These are phyloP conservation scores for Orientallactaga sibirica DNA, from an alignment of 2,797 vertebrate genomes.

Conservation along the genomic window DNA sequence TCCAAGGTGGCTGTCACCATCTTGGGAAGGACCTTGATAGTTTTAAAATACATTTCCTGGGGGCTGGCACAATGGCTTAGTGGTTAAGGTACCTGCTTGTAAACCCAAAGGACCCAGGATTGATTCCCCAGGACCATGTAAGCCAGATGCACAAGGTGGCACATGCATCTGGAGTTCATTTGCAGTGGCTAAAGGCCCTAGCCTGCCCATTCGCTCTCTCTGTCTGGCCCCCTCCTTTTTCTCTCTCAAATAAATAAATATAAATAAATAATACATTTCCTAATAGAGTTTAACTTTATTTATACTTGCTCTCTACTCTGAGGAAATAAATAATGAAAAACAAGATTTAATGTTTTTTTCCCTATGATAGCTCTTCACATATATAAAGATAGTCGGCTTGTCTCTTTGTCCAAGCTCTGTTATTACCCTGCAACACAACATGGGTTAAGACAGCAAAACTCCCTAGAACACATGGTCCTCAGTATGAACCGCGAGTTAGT, in stretches of 20 bases:
- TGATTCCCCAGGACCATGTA: too few species aligned
- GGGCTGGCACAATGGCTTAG: too few species aligned
- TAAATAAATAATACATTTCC: background rate
- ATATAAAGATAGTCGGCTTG: background rate
- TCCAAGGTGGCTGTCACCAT: background rate
- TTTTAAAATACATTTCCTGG: background rate
- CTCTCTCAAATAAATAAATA: too few species aligned
- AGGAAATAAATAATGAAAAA: constrained; percentile 56
- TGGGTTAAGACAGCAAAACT: background rate
- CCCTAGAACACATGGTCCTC: background rate
- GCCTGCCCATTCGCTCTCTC: too few species aligned
- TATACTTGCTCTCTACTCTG: background rate
- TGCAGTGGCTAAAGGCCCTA: too few species aligned
- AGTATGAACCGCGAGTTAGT: background rate
- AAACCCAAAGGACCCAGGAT: too few species aligned
- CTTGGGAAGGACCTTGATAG: background rate
- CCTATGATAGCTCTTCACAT: background rate
- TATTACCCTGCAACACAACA: background rate
- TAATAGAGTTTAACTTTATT: background rate
- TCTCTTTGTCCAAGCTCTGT: background rate
- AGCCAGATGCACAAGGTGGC: too few species aligned
- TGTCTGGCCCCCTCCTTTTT: too few species aligned
- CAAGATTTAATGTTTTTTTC: constrained; percentile 20
- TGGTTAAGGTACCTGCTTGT: too few species aligned
- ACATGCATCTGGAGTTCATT: too few species aligned